Base-by-base conservation (phyloP, 2,113 vertebrate genomes). In the Sinocyclocheilus rhinocerous region DNA sequence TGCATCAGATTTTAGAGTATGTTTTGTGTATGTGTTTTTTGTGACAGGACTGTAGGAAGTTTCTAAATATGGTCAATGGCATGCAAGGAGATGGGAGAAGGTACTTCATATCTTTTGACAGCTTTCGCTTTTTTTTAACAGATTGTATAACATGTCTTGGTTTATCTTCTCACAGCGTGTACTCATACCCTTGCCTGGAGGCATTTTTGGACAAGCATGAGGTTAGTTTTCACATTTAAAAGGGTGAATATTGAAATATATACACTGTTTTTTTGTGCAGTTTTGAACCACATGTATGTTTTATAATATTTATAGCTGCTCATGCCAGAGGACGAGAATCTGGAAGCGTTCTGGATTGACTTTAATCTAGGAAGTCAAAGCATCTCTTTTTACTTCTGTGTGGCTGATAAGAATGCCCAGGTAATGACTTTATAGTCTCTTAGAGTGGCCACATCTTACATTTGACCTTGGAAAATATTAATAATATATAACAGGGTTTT, bases 271-370 rank as follows among this genome's bases (percentile, higher is more conserved):
- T 72, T 72, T 16, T 36, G 26, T 29, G n/a, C 11, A 72, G 9
- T 18, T 72, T 36, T 72, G 69, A 29, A 36, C 67, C 20, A 18
- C 8, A 22, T 45, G 39, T 75, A n/a, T 13, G 33, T 70, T 29
- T 29, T 86, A 52, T 15, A 42, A 15, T 85, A 36, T 70, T 84
- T 85, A 36, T 87, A 99, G 98, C 92, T 99, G 20, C 92, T 96
- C 72, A 96, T 96, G 91, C 98, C 98, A 3, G 10, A 91, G 63
- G 98, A 99, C 96, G 97, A 98, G 76, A 97, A 97, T 59, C 95
- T 98, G 84, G 95, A 98, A 84, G 96, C 96, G 22, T 99, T 97
- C 89, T 99, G 98, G 98, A 92, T 99, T 57, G 98, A 99, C 93
- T 99, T 99, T 90, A 99, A 99, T 81, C 33, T 96, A 61, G 96